A percentile compares a stretch with the other conserved stretches of the same genome.
Evolutionary conservation across 2,797 vertebrate genomes (phyloP).

Genomic region (Amblyraja radiata): DNA sequence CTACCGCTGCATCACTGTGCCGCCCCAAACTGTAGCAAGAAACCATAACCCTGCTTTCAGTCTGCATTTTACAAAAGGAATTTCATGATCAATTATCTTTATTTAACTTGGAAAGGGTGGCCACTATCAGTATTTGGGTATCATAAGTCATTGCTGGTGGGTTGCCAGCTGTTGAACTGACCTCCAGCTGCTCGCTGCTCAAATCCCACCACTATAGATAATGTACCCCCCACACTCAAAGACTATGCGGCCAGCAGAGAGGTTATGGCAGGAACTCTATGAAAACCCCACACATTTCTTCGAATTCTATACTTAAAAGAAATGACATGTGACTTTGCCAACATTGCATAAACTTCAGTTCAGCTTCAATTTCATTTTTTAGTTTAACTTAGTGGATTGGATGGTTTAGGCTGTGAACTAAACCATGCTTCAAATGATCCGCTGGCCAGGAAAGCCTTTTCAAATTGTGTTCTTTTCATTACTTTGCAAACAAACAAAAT

Average conservation of each 20-base stretch:
- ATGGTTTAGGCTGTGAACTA: not conserved
- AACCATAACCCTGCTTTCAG: not conserved
- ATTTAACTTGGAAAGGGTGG: not conserved
- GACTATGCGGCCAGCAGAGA: not conserved
- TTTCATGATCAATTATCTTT: not conserved
- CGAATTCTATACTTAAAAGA: not conserved
- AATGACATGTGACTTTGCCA: constrained; percentile 21
- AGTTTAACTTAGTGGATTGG: not conserved
- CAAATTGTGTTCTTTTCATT: not conserved
- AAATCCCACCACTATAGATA: not conserved
- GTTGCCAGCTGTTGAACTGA: not conserved
- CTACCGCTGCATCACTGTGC: too few relatives aligned
- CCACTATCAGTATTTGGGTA: not conserved
- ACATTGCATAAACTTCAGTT: not conserved
- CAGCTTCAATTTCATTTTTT: not conserved
- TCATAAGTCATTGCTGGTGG: too few relatives aligned
- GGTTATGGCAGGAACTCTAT: too few relatives aligned
- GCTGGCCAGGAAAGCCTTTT: not conserved
- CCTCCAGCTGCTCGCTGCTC: not conserved
- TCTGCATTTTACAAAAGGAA: not conserved
- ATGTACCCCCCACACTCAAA: not conserved
- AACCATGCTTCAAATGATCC: not conserved
- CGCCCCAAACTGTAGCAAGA: too few relatives aligned
- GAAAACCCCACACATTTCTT: not conserved
- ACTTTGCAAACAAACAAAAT: constrained; percentile 27